These are phyloP conservation scores for Paraplagusia blochii DNA, from an alignment of 2,113 vertebrate genomes.

Conservation along the genomic window DNA sequence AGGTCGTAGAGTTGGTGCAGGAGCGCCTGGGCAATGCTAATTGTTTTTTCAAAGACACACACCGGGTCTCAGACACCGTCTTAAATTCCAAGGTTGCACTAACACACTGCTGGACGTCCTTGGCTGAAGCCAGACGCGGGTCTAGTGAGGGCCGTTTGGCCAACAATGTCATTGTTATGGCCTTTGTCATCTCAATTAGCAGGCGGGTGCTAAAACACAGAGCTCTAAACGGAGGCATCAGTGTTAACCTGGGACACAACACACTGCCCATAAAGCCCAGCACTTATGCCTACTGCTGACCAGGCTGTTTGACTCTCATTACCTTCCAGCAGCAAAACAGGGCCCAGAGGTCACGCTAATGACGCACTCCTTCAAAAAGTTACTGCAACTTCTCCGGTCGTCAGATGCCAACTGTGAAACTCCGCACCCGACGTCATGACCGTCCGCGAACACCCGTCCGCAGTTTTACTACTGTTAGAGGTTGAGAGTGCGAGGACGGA, in stretches of 20 bases:
- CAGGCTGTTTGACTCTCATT: slow-evolving; percentile 65
- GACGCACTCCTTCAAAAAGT: slow-evolving; percentile 53
- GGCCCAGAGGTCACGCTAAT: slow-evolving; percentile 63
- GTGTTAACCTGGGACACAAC: slow-evolving; percentile 67
- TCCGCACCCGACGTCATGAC: neutral
- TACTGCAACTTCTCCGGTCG: slow-evolving; percentile 32
- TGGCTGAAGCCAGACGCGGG: slow-evolving; percentile 74
- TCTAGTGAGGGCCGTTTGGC: slow-evolving; percentile 66
- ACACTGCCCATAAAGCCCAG: slow-evolving; percentile 64
- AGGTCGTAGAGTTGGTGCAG: slow-evolving; percentile 42
- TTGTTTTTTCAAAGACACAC: slow-evolving; percentile 52
- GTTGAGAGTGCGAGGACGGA: slow-evolving; percentile 5
- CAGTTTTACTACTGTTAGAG: slow-evolving; percentile 1
- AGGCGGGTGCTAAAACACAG: slow-evolving; percentile 77
- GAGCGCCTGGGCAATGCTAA: slow-evolving; percentile 48
- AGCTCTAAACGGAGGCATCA: slow-evolving; percentile 67
- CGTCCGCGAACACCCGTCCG: slow-evolving; percentile 2
- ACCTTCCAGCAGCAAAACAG: slow-evolving; percentile 57
- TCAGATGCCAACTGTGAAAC: slow-evolving; percentile 44
- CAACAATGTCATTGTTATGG: slow-evolving; percentile 78
- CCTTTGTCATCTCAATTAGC: slow-evolving; percentile 77
- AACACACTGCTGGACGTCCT: slow-evolving; percentile 60
- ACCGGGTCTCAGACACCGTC: slow-evolving; percentile 43
- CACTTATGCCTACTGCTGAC: slow-evolving; percentile 69
- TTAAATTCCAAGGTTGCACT: slow-evolving; percentile 71